These are phyloP conservation scores for Melanostigma gelatinosum DNA, from an alignment of 2,113 vertebrate species.

Conservation along the genomic window DNA sequence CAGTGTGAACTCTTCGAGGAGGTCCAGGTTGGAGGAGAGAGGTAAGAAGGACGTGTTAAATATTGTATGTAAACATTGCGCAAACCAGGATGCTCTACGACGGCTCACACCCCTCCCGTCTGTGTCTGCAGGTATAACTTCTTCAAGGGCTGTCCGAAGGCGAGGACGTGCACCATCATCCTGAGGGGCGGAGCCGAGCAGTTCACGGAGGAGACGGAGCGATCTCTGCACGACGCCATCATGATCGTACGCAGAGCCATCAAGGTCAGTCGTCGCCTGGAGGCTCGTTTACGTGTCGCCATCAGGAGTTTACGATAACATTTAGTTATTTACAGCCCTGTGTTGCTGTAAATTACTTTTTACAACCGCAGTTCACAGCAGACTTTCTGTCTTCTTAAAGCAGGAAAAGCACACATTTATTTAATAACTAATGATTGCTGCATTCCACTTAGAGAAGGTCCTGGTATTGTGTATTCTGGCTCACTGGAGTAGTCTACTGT, in stretches of 20 bases:
- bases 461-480: background rate
- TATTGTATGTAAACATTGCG: background rate
- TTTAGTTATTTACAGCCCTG: background rate
- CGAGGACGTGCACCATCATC: slow-evolving; percentile 96
- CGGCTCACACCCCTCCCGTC: background rate
- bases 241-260: slow-evolving; percentile 98
- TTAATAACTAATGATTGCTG: background rate
- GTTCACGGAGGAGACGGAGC: slow-evolving; percentile 98
- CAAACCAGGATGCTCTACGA: background rate
- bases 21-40: slow-evolving; percentile 94
- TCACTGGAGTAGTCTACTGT: background rate
- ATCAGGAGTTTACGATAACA: background rate
- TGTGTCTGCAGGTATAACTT: slow-evolving; percentile 90
- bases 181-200: slow-evolving; percentile 95
- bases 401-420: background rate
- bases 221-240: slow-evolving; percentile 97
- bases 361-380: background rate
- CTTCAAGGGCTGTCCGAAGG: slow-evolving; percentile 95
- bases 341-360: background rate
- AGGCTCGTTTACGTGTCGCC: background rate
- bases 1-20: slow-evolving; percentile 94
- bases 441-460: background rate
- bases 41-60: slow-evolving; percentile 76
- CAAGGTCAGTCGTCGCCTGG: slow-evolving; percentile 84
- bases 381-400: background rate